Evolutionary conservation across 2,888 invertebrate species (phyloP), one percentile per base, ranked within the genome.

Genomic region (Caenorhabditis angaria): DNA sequence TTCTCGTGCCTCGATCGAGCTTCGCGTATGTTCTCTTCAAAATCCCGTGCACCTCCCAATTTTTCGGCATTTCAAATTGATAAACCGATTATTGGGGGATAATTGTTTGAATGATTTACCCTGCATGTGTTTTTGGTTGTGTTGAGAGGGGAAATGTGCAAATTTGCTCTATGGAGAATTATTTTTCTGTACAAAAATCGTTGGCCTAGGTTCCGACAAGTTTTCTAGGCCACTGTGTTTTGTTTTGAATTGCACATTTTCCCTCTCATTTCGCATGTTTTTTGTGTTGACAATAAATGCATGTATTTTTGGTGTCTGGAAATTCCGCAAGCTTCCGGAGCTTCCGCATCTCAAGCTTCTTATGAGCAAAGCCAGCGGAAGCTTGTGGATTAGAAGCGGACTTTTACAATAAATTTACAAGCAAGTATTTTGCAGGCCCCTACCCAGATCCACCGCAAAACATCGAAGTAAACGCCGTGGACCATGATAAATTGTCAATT

Each of bases 1-100:
- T 83, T 87, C 70, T 81, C 82, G 22, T 87, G 87, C 69, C 84
- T 86, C 77, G 85, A 84, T 55, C 78, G 79, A 28, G 84, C 78
- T 24, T 83, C 81, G 65, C 78, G 83, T 83, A 81, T 71, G 83
- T 79, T 76, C 53, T 59, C 41, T 41, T 12, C 41, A 18, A 12
- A 41, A 41, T 18, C 41, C 41, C 48, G 55, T 53, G 51, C 59
- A 35, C 70, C 61, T 28, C 71, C n/a, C n/a, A n/a, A 71, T 60
- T 66, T 62, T 29, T 67, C 71, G 12, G 71, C 70, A 27, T 72
- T 70, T 28, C 67, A 68, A 65, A 76, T 76, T 54, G 70, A 76
- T 29, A 70, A 71, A 58, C 70, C 68, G 18, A 63, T 66, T 35
- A 6, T 35, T n/a, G n/a, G n/a, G n/a, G n/a, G n/a, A n/a, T n/a